Evolutionary conservation across 2,888 invertebrate genomes (phyloP).

Genomic region (Syrista parreyssii): DNA sequence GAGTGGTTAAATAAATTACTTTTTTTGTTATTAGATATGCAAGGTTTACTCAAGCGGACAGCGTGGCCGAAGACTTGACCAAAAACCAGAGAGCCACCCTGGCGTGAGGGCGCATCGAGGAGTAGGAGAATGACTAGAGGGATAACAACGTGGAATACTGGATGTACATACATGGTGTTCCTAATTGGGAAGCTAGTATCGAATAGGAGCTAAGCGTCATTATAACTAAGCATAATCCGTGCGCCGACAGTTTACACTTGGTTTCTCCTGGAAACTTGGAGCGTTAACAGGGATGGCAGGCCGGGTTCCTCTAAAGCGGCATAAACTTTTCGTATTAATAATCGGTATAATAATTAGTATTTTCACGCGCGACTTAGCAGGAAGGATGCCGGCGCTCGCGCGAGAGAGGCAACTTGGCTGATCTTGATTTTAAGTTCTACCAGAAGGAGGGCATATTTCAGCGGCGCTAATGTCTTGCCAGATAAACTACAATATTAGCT

Average conservation of each 20-base stretch:
- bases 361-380: constrained; percentile 66
- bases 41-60: constrained; percentile 71
- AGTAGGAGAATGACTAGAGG: neutral
- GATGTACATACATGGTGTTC: neutral
- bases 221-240: constrained; percentile 47
- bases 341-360: constrained; percentile 67
- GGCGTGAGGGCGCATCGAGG: constrained; percentile 54
- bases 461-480: constrained; percentile 63
- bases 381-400: constrained; percentile 49
- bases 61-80: constrained; percentile 68
- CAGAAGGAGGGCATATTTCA: constrained; percentile 62
- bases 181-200: constrained; percentile 26
- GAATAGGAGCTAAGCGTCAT: constrained; percentile 25
- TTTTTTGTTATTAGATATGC: constrained; percentile 68
- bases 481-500: constrained; percentile 66
- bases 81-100: constrained; percentile 71
- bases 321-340: constrained; percentile 65
- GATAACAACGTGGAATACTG: neutral
- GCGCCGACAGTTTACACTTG: constrained; percentile 22
- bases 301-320: constrained; percentile 17
- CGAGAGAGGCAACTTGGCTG: constrained; percentile 41
- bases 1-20: neutral
- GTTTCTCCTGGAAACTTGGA: constrained; percentile 34
- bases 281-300: constrained; percentile 31
- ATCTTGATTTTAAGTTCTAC: constrained; percentile 65